Evolutionary conservation across 2,113 vertebrate species (phyloP).

Genomic region (Marmota monax): DNA sequence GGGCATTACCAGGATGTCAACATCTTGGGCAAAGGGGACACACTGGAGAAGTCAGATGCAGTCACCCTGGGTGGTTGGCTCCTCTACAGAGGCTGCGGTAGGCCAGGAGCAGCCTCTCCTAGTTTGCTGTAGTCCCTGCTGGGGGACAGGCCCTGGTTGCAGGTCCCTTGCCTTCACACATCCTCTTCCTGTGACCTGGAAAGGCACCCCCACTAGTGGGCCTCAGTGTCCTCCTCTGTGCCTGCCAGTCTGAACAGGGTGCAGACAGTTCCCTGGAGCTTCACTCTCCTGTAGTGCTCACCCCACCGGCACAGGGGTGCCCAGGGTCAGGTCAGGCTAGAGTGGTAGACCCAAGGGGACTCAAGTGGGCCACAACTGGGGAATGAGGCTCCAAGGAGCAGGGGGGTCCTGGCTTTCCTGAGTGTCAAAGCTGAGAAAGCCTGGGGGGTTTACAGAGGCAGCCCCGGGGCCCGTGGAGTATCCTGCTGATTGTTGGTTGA

Average conservation of each 20-base stretch:
- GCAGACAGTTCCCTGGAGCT: not conserved
- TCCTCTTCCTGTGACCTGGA: not conserved
- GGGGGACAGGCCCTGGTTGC: not conserved
- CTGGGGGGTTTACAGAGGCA: not conserved
- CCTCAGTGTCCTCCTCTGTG: not conserved
- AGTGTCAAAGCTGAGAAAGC: not conserved
- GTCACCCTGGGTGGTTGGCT: not conserved
- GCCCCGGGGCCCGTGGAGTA: rapidly evolving
- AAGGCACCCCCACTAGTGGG: rapidly evolving
- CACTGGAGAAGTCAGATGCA: not conserved
- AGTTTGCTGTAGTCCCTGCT: not conserved
- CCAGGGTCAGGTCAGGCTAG: not conserved
- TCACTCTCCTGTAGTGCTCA: not conserved
- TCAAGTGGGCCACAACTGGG: not conserved
- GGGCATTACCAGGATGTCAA: not conserved
- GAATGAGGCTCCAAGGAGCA: not conserved
- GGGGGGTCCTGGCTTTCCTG: not conserved
- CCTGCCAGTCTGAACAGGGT: not conserved
- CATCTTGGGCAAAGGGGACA: not conserved
- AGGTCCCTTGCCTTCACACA: rapidly evolving
- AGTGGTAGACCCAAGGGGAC: not conserved
- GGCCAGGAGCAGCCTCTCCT: not conserved
- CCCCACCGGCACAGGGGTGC: not conserved
- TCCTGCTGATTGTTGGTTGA: not conserved
- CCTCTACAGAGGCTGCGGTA: not conserved